Conservation (phyloP, 1,140 invertebrate genomes). For the Drosophila tropicalis region DNA sequence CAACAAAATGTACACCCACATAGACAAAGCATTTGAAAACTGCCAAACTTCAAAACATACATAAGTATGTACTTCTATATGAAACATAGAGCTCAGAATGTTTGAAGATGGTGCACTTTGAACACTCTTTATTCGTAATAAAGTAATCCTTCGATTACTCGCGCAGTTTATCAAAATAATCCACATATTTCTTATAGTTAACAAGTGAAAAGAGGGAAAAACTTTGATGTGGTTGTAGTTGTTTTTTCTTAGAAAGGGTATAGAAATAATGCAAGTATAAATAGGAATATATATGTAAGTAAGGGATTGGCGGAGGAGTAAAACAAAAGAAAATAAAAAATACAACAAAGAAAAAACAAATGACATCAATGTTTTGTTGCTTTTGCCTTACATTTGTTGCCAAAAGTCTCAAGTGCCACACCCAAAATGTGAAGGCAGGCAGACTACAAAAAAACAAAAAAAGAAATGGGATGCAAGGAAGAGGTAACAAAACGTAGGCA, state of each 20-base stretch:
- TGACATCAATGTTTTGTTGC: slow-evolving; percentile 65
- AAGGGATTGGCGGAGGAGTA: neutral
- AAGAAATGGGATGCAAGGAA: slow-evolving; percentile 18
- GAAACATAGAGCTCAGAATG: neutral
- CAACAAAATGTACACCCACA: slow-evolving; percentile 24
- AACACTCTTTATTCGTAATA: neutral
- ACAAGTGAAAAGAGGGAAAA: too few relatives aligned
- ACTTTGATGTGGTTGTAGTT: neutral
- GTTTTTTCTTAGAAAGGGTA: neutral
- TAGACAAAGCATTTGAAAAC: slow-evolving; percentile 17
- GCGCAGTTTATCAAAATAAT: too few relatives aligned
- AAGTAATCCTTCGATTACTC: too few relatives aligned
- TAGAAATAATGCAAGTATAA: slow-evolving; percentile 9
- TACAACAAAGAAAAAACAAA: slow-evolving; percentile 31
- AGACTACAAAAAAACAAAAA: too few relatives aligned
- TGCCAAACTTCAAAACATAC: slow-evolving; percentile 47
- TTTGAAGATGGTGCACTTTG: neutral
- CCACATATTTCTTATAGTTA: too few relatives aligned
- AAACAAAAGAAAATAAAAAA: slow-evolving; percentile 9
- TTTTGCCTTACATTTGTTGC: slow-evolving; percentile 58
- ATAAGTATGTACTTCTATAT: slow-evolving; percentile 14
- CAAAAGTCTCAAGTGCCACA: slow-evolving; percentile 42
- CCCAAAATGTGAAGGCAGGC: slow-evolving; percentile 31
- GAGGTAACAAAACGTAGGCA: slow-evolving; percentile 65
- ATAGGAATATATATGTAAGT: neutral